phyloP scores from a whole-genome alignment of 1,140 invertebrate species.

The Cheumatopsyche charites region DNA sequence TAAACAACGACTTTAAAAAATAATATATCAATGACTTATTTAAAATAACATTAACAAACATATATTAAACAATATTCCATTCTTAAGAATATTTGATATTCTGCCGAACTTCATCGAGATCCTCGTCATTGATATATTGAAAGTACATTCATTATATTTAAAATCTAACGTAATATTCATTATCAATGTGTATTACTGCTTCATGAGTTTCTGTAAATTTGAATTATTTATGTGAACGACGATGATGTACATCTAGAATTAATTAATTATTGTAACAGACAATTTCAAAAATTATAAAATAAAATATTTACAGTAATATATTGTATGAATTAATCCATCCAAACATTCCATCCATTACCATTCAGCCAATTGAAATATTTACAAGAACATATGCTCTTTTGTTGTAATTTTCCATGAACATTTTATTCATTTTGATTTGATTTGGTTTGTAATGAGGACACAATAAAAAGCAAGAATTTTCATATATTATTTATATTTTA shows the following conservation, averaged over 20 bases:
- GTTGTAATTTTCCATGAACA: no score
- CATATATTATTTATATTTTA: slow-evolving; percentile 27
- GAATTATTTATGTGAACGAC: slow-evolving; percentile 33
- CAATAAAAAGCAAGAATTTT: background rate
- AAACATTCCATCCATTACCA: no score
- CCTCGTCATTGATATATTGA: slow-evolving; percentile 2
- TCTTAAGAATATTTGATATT: background rate
- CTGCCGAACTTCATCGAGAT: background rate
- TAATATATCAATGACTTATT: slow-evolving; percentile 4
- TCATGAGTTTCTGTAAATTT: slow-evolving; percentile 7
- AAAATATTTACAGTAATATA: slow-evolving; percentile 34
- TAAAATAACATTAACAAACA: slow-evolving; percentile 1
- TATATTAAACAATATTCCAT: background rate
- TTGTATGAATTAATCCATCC: background rate
- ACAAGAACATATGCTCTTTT: background rate
- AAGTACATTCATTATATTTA: background rate
- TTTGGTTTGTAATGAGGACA: no score
- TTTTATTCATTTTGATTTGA: no score
- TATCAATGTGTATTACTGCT: slow-evolving; percentile 19
- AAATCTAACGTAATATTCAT: slow-evolving; percentile 10
- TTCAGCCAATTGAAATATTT: background rate
- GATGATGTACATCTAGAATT: slow-evolving; percentile 34
- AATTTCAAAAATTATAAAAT: slow-evolving; percentile 34
- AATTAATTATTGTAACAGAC: slow-evolving; percentile 34
- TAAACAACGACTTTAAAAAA: slow-evolving; percentile 16